phyloP scores from a whole-genome alignment of 2,888 invertebrate genomes.

The Lysandra coridon region DNA sequence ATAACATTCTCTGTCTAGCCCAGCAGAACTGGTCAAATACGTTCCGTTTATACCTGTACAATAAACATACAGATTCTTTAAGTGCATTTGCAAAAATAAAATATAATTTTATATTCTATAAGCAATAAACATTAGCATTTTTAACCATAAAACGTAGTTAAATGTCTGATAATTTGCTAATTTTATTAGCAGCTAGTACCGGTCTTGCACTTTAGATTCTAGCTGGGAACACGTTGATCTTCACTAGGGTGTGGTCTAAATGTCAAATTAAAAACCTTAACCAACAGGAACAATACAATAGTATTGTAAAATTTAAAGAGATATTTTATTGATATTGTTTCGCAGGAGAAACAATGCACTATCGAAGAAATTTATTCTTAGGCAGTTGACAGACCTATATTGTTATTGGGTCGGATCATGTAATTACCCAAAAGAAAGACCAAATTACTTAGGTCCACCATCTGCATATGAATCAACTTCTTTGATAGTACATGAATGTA shows the following conservation, averaged over 20 bases:
- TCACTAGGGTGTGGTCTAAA: not conserved
- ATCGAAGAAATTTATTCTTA: no score
- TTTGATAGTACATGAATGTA: no score
- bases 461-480: no score
- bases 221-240: conserved; percentile 1
- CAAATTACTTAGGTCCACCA: no score
- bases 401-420: no score
- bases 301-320: no score
- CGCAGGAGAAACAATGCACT: not conserved
- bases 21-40: not conserved
- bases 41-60: not conserved
- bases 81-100: not conserved
- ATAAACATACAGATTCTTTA: not conserved
- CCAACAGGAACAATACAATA: not conserved
- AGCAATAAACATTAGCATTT: not conserved
- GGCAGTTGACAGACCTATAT: no score
- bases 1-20: no score
- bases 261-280: conserved; percentile 5
- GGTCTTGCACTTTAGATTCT: not conserved
- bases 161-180: not conserved
- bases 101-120: not conserved
- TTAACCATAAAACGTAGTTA: not conserved
- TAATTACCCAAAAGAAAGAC: no score
- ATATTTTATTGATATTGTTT: not conserved
- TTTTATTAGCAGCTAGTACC: not conserved